A percentile compares a stretch with the other conserved stretches of the same genome.
Conservation (phyloP, 2,797 vertebrate genomes). For the Hyperoplus lanceolatus region DNA sequence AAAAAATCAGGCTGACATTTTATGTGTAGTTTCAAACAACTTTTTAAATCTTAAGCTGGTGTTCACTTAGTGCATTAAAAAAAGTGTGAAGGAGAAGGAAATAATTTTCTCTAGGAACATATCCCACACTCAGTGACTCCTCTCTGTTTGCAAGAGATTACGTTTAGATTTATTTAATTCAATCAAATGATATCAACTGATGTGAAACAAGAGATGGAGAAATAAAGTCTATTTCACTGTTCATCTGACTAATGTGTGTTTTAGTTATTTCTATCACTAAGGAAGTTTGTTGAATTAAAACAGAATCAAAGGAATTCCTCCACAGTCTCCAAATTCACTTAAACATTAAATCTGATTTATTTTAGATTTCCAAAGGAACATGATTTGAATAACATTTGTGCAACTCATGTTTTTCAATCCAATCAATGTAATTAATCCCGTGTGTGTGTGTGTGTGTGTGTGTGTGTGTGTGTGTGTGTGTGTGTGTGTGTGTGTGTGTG, state of each 20-base stretch:
- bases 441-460: not conserved
- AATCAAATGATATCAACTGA: slow-evolving; percentile 12
- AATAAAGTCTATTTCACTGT: not conserved
- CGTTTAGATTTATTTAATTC: not conserved
- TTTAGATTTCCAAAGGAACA: not conserved
- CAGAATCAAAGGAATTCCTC: not conserved
- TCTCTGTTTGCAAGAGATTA: not conserved
- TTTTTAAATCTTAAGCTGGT: no score
- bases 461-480: not conserved
- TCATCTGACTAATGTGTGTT: not conserved
- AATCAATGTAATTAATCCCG: not conserved
- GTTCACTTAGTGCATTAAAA: not conserved
- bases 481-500: slow-evolving; percentile 2
- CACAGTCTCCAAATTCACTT: not conserved
- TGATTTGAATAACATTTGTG: not conserved
- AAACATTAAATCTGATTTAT: not conserved
- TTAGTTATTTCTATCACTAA: not conserved
- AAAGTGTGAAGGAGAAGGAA: not conserved
- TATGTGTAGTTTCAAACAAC: not conserved
- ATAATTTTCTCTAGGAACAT: not conserved
- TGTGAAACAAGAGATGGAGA: not conserved
- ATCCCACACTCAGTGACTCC: not conserved
- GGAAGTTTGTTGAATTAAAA: not conserved
- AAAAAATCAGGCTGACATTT: not conserved
- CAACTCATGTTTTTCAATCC: not conserved